Conservation (phyloP, 37 sponge, comb jelly and placozoan genomes). For the Tethya wilhelma region DNA sequence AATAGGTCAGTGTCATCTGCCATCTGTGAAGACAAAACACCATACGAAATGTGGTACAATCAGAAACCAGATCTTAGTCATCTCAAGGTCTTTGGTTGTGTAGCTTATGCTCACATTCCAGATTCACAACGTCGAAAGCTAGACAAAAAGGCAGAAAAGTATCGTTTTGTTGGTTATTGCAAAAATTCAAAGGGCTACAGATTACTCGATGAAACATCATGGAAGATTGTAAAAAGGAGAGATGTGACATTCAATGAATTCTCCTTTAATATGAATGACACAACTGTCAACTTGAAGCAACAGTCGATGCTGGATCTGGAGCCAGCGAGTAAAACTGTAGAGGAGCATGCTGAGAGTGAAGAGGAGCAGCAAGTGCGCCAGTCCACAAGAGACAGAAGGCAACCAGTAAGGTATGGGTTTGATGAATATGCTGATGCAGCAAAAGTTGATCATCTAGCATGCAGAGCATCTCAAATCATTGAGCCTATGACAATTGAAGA, state of each 20-base stretch:
- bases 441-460: conserved; percentile 11
- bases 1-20: conserved; percentile 32
- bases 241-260: no score
- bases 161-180: conserved; percentile 41
- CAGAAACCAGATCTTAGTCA: conserved; percentile 34
- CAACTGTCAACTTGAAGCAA: no score
- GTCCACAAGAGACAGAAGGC: conserved; percentile 22
- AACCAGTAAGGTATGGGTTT: conserved; percentile 42
- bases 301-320: neutral
- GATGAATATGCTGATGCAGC: conserved; percentile 56
- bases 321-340: neutral
- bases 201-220: conserved; percentile 6
- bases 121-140: conserved; percentile 30
- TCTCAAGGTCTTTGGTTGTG: conserved; percentile 55
- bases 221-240: no score
- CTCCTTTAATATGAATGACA: no score
- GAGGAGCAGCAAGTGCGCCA: no score
- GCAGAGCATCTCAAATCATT: conserved; percentile 1
- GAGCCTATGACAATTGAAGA: conserved; percentile 42
- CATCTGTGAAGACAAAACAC: conserved; percentile 14
- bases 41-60: conserved; percentile 36
- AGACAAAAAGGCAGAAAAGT: conserved; percentile 34
- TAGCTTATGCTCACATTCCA: conserved; percentile 68
- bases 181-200: conserved; percentile 18
- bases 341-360: neutral